A percentile compares a stretch with the other conserved stretches of the same genome.
These are phyloP conservation scores for Sinocyclocheilus rhinocerous DNA, from an alignment of 2,113 vertebrate species.

Conservation along the genomic window DNA sequence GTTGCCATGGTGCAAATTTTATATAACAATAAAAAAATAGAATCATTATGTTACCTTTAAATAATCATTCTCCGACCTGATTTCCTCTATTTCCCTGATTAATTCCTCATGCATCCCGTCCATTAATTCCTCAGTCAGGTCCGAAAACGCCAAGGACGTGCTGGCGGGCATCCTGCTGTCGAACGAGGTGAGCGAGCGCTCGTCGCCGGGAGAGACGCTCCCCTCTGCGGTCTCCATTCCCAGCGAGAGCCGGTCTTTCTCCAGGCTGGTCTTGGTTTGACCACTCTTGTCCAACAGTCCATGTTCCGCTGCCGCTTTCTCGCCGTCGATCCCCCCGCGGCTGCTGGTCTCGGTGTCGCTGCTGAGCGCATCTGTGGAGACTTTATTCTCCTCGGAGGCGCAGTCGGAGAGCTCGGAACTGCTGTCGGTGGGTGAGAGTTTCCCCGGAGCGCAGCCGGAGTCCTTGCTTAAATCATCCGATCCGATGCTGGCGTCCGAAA, in stretches of 20 bases:
- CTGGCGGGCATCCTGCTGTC: conserved; percentile 89
- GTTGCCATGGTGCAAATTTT: neutral
- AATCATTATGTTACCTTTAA: conserved; percentile 84
- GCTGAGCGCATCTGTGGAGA: conserved; percentile 81
- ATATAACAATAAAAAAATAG: no score
- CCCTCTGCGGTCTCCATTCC: conserved; percentile 70
- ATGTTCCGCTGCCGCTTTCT: conserved; percentile 63
- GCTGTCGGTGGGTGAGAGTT: conserved; percentile 86
- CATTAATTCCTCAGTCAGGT: conserved; percentile 93
- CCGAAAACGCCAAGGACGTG: conserved; percentile 93
- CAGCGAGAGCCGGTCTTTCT: conserved; percentile 70
- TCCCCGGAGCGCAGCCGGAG: conserved; percentile 75
- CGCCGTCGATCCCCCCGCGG: conserved; percentile 68
- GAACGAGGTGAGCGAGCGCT: conserved; percentile 83
- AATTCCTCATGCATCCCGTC: conserved; percentile 88
- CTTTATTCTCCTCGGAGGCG: conserved; percentile 86
- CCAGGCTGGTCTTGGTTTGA: conserved; percentile 59
- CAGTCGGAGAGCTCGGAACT: conserved; percentile 94
- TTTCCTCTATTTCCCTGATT: conserved; percentile 90
- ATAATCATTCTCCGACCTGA: conserved; percentile 97
- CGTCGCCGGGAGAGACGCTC: conserved; percentile 80
- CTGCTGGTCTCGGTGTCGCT: conserved; percentile 83
- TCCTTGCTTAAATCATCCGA: conserved; percentile 77
- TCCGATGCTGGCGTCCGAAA: conserved; percentile 74
- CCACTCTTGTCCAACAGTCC: conserved; percentile 35